A percentile compares a stretch with the other conserved stretches of the same genome.
These are phyloP conservation scores for Nansenia antarctica DNA, from an alignment of 2,113 vertebrate genomes.

Conservation along the genomic window DNA sequence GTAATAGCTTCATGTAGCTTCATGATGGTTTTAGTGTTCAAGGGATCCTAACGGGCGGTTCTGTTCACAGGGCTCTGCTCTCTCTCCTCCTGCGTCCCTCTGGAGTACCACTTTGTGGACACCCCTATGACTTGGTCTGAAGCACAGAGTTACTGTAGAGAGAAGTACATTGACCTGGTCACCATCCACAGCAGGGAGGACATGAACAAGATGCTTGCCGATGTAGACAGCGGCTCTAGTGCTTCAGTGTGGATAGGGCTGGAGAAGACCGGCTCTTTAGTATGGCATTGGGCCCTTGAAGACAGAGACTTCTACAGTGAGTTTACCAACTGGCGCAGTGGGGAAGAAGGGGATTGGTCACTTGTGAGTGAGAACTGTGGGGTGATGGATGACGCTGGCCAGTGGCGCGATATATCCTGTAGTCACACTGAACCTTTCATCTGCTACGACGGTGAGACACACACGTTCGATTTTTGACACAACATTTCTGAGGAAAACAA, in stretches of 20 bases:
- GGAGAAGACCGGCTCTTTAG: background rate
- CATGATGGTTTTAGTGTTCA: too few relatives aligned
- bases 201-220: too few relatives aligned
- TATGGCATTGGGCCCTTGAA: slow-evolving; percentile 25
- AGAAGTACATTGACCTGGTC: slow-evolving; percentile 1
- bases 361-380: slow-evolving; percentile 12
- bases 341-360: rapidly evolving
- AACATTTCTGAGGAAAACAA: too few relatives aligned
- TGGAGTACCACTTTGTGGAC: background rate
- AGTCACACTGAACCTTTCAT: background rate
- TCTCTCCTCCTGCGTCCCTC: background rate
- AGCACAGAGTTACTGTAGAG: slow-evolving; percentile 28
- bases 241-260: background rate
- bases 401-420: background rate
- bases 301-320: background rate
- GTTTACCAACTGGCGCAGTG: background rate
- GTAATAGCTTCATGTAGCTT: too few relatives aligned
- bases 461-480: too few relatives aligned
- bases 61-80: background rate
- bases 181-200: background rate
- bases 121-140: background rate
- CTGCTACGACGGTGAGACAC: slow-evolving; percentile 40
- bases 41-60: too few relatives aligned
- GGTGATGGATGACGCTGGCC: background rate
- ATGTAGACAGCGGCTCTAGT: too few relatives aligned